Base-by-base conservation (phyloP, 2,797 vertebrate species). In the Phoxinus dragarum region DNA sequence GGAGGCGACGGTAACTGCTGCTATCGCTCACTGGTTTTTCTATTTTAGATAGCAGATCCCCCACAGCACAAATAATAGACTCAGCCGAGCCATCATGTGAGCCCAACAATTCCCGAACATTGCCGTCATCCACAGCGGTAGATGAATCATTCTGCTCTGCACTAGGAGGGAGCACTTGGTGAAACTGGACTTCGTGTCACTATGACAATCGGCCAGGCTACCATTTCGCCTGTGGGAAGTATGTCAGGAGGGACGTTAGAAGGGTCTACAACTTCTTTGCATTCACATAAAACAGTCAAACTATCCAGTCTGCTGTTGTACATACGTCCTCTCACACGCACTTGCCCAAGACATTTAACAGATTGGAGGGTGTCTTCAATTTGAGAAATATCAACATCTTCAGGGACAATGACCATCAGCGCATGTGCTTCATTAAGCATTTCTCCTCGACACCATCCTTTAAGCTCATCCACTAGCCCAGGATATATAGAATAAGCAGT, bases 221-320 rank as follows among this genome's bases (percentile, higher is more conserved):
- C 64, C 23, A 12, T 27, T 64, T 56, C 66, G 21, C 38, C 59
- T 8, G 6, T 27, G 6, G 42, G 36, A 19, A 42, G 11, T 17
- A 77, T 21, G 21, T 81, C 27, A 16, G 69, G 36, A 31, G 76
- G 86, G 23, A 87, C 47, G 31, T 56, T 74, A 19, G 56, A 27
- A 6, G 68, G 21, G 27, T 85, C 78, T 19, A 84, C 21, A 21
- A 34, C n/a, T 52, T 81, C 77, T 56, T 14, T 84, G 16, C 82
- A 84, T 49, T 84, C 79, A 64, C 73, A 82, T 12, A 82, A 56
- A 19, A 87, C 82, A 4, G 31, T 64, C 11, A 87, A 42, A 19
- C 66, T 38, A 2, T 76, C 23, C 11, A 31, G 56, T n/a, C 64
- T 69, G 3, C 5, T 6, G 38, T 68, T 52, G 36, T 36, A 82